Evolutionary conservation across 2,797 vertebrate genomes (phyloP), one percentile per base, ranked within the genome.

Genomic region (Australoheros facetus): DNA sequence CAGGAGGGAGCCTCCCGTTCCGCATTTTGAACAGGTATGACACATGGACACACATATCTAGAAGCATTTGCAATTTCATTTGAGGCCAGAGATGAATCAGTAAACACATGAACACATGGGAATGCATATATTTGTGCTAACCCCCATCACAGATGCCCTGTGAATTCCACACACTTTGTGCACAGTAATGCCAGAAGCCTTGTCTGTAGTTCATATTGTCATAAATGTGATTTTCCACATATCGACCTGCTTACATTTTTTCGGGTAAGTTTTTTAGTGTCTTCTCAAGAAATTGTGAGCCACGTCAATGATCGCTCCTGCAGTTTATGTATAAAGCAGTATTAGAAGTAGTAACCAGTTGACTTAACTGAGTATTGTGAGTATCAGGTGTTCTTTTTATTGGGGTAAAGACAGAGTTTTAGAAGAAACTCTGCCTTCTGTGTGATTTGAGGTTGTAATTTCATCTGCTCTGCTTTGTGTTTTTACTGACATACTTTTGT

Each of bases 11-110:
- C 88, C 90, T 30, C 57, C 83, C 58, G 81, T 85, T 87, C 86
- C 85, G 8, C 91, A 93, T 87, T 89, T 93, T 74, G 93, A 96
- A 21, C 94, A 95, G 95, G 96, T 96, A 94, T 11, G 88, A 13
- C 48, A 57, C 83, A 83, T 19, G 37, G 32, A 86, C 78, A 58
- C 70, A 32, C 60, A 69, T 54, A 76, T 66, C 30, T 26, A 32
- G 28, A 11, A 56, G 28, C 64, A 10, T 75, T 73, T 83, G 34
- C 60, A 34, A 17, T 79, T 79, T 62, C 14, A 14, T 56, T 55
- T 55, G 58, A 58, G 69, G 76, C 57, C 51, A 53, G 14, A 57
- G 80, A 80, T 75, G 48, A 85, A 79, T 71, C 64, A 57, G 60
- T 59, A 51, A 84, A 88, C 86, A 88, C 79, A 78, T 84, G 76